Percentiles rank a stretch among this genome's conserved stretches.
Evolutionary conservation across 2,888 invertebrate species (phyloP).

Genomic region (Dynastes grantii): DNA sequence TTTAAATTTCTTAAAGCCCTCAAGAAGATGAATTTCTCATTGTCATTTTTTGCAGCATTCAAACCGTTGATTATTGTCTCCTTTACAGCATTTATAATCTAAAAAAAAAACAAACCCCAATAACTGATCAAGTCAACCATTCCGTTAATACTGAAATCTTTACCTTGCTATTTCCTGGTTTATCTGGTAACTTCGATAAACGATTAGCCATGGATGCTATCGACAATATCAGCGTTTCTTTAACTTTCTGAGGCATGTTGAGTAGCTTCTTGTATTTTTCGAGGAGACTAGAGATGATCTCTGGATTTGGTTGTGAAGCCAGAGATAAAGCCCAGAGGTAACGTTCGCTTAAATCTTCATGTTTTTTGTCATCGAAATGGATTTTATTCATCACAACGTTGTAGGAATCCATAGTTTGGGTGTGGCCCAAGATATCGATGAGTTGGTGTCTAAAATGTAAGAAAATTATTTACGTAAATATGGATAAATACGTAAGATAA

Average conservation of each 20-base stretch:
- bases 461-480: background rate
- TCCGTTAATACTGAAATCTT: background rate
- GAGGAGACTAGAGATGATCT: conserved; percentile 72
- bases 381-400: conserved; percentile 79
- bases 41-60: conserved; percentile 68
- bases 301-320: conserved; percentile 77
- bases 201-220: conserved; percentile 76
- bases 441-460: conserved; percentile 74
- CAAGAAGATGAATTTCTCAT: conserved; percentile 76
- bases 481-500: too few species aligned
- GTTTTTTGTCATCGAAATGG: conserved; percentile 72
- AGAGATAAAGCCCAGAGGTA: conserved; percentile 84
- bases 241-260: conserved; percentile 74
- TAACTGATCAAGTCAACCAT: background rate
- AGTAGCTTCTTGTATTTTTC: conserved; percentile 70
- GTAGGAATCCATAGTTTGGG: conserved; percentile 80
- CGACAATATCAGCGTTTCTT: conserved; percentile 79
- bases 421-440: conserved; percentile 80
- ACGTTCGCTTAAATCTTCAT: conserved; percentile 75
- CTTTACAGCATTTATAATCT: conserved; percentile 68
- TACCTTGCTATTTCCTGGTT: conserved; percentile 61
- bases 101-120: conserved; percentile 51
- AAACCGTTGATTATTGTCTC: conserved; percentile 66
- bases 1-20: conserved; percentile 82
- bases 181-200: conserved; percentile 64